Base-by-base conservation (phyloP, 2,113 vertebrate genomes). In the Zingel zingel region DNA sequence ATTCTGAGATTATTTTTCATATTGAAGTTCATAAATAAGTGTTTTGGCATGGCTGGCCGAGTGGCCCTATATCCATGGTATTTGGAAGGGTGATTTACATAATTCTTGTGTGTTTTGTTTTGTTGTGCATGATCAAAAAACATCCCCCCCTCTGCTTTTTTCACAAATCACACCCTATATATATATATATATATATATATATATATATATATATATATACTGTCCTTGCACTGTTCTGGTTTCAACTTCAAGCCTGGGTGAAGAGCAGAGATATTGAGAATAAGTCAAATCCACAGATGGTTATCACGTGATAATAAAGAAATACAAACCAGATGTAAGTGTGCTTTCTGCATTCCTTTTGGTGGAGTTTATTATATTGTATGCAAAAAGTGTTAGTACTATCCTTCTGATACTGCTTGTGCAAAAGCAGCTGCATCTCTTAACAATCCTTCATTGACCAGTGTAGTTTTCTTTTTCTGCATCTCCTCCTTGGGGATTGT, bases 271-370 rank as follows among this genome's bases (percentile, higher is more conserved):
- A 81, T 63, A 51, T 71, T 63, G 68, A 54, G 53, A 69, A 10
- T 73, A 48, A 79, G 77, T 68, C 54, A 74, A 66, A 58, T 51
- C 62, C 27, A 59, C 79, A 86, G 77, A 89, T 71, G 77, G 53
- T 43, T 72, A 47, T 75, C 59, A 71, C 63, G n/a, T 54, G 66
- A 36, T 30, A 66, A 69, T 47, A 45, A 81, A 79, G 71, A 68
- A 85, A 89, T 75, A 70, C 18, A 71, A 83, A 83, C 73, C 83
- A 77, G 79, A 82, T 86, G 84, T 82, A 69, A 14, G 47, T 50
- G 59, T 51, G 74, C 62, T 81, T 63, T 78, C 64, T 78, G 65
- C 80, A 86, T 86, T 85, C 77, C 83, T 72, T 69, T 58, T 59
- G 25, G 53, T 74, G 23, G 9, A 58, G 58, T 77, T 83, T 61